Percentiles rank a stretch among this genome's conserved stretches.
phyloP scores from a whole-genome alignment of 2,888 invertebrate species.

The Dermolepida albohirtum region DNA sequence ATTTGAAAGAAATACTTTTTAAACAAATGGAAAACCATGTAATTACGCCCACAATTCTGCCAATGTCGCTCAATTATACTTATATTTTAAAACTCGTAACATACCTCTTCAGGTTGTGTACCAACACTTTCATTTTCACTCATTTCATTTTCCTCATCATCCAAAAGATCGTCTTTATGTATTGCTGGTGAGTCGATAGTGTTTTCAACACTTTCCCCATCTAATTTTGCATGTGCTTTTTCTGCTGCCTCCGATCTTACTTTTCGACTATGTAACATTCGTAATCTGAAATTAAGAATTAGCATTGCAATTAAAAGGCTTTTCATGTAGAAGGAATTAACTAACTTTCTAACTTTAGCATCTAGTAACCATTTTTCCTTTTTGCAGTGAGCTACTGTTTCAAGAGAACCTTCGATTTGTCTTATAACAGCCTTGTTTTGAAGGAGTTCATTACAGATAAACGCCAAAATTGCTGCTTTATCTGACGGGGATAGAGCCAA shows the following conservation, averaged over 20 bases:
- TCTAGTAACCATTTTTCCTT: constrained; percentile 94
- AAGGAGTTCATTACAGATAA: constrained; percentile 93
- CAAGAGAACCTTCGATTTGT: constrained; percentile 86
- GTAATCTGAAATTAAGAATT: constrained; percentile 68
- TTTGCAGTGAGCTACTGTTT: constrained; percentile 85
- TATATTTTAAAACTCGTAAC: constrained; percentile 32
- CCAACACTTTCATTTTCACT: constrained; percentile 91
- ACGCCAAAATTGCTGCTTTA: constrained; percentile 90
- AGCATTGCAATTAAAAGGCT: background rate
- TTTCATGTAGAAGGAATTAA: constrained; percentile 59
- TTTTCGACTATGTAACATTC: constrained; percentile 80
- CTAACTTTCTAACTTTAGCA: constrained; percentile 91
- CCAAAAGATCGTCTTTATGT: constrained; percentile 75
- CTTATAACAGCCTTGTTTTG: constrained; percentile 91
- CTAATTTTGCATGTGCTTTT: constrained; percentile 70
- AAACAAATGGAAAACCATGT: too few species aligned
- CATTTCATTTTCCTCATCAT: constrained; percentile 77
- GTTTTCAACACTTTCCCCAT: constrained; percentile 61
- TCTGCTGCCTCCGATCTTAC: constrained; percentile 80
- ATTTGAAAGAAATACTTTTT: too few species aligned
- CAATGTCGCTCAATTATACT: too few species aligned
- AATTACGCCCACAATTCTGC: too few species aligned
- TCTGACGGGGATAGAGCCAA: constrained; percentile 85
- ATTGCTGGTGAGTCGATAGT: constrained; percentile 60
- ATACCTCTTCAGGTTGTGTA: constrained; percentile 85